Percentiles rank a stretch among this genome's conserved stretches.
Conservation (phyloP, 2,888 invertebrate genomes). For the Crematogaster levior region DNA sequence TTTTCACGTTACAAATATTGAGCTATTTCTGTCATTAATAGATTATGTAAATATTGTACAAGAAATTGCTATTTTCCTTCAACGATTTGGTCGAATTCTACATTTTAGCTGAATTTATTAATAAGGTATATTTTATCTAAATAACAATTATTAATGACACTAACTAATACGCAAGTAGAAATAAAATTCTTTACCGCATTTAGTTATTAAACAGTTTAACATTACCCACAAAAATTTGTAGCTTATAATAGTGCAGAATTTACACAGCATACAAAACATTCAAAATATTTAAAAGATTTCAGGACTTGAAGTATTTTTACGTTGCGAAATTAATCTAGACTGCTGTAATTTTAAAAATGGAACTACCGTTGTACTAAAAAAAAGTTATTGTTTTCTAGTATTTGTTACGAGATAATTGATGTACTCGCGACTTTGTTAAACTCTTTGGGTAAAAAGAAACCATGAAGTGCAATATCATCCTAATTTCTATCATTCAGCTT, state of each 20-base stretch:
- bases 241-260: neutral
- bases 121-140: neutral
- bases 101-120: neutral
- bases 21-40: neutral
- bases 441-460: neutral
- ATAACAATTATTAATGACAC: neutral
- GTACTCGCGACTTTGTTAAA: neutral
- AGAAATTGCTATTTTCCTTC: neutral
- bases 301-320: neutral
- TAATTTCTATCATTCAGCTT: conserved; percentile 18
- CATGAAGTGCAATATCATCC: neutral
- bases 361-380: neutral
- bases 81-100: neutral
- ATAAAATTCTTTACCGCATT: neutral
- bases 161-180: neutral
- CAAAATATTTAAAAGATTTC: neutral
- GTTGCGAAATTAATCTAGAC: neutral
- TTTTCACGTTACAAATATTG: neutral
- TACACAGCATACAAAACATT: neutral
- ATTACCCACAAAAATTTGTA: neutral
- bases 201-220: neutral
- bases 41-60: too few species aligned
- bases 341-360: neutral
- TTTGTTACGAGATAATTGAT: neutral
- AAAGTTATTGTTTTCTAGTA: neutral